Conservation (phyloP, 1,140 invertebrate genomes). For the Diorhabda sublineata region DNA sequence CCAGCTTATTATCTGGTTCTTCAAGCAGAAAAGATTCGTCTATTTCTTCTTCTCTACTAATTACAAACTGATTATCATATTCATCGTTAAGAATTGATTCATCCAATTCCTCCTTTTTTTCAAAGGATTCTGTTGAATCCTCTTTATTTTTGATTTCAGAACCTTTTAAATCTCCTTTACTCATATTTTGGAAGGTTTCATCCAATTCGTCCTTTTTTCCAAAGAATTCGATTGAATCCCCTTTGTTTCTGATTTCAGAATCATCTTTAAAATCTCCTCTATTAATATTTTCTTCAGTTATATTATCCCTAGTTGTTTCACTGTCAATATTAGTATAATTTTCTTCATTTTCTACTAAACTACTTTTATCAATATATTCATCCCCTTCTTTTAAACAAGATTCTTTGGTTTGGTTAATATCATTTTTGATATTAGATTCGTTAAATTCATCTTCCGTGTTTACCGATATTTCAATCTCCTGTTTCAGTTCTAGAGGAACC, state of each 20-base stretch:
- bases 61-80: background rate
- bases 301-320: background rate
- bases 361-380: background rate
- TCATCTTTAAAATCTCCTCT: background rate
- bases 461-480: slow-evolving; percentile 5
- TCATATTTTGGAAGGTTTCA: too few species aligned
- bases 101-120: background rate
- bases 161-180: too few species aligned
- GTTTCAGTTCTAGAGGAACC: slow-evolving; percentile 16
- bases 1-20: background rate
- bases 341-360: slow-evolving; percentile 12
- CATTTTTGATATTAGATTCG: too few species aligned
- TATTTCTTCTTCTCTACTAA: background rate
- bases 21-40: background rate
- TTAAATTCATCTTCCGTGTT: slow-evolving; percentile 5
- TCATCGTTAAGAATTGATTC: background rate
- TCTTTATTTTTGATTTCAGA: too few species aligned
- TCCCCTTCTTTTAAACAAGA: too few species aligned
- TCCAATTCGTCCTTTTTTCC: too few species aligned
- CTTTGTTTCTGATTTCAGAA: too few species aligned
- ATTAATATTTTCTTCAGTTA: background rate
- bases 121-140: background rate
- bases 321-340: background rate
- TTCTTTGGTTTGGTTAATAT: too few species aligned
- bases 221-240: too few species aligned